Percentiles rank a stretch among this genome's conserved stretches.
These are phyloP conservation scores for Cottoperca gobio DNA, from an alignment of 2,797 vertebrate genomes.

Conservation along the genomic window DNA sequence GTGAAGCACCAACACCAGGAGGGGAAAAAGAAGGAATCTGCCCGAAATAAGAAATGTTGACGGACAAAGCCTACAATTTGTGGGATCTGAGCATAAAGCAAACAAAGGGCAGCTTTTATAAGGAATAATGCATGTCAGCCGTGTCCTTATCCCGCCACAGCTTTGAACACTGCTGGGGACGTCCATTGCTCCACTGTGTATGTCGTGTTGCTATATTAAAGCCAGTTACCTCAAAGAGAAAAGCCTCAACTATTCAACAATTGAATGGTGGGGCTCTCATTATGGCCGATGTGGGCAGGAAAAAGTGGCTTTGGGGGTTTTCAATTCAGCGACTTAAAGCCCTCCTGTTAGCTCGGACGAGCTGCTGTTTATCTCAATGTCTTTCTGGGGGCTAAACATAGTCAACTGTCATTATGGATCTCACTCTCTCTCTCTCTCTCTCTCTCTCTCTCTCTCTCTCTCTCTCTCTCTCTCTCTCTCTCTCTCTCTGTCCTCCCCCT, in stretches of 20 bases:
- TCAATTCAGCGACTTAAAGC: constrained; percentile 74
- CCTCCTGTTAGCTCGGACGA: constrained; percentile 79
- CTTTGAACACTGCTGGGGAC: constrained; percentile 83
- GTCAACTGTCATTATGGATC: constrained; percentile 84
- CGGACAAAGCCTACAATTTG: constrained; percentile 85
- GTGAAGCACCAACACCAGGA: constrained; percentile 40
- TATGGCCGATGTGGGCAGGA: constrained; percentile 83
- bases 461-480: constrained; percentile 33
- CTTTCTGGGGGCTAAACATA: constrained; percentile 84
- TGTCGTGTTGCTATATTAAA: constrained; percentile 84
- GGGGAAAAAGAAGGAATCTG: constrained; percentile 32
- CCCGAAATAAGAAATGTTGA: constrained; percentile 79
- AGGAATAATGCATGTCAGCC: constrained; percentile 85
- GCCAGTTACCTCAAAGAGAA: constrained; percentile 84
- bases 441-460: constrained; percentile 33
- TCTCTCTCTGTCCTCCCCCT: constrained; percentile 47
- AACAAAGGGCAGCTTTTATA: constrained; percentile 85
- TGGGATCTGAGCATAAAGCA: constrained; percentile 82
- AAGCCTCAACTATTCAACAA: constrained; percentile 88
- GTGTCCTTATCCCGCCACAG: constrained; percentile 72
- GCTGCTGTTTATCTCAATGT: constrained; percentile 83
- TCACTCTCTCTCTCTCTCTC: constrained; percentile 59
- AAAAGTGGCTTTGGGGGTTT: constrained; percentile 84
- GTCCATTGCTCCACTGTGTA: constrained; percentile 73
- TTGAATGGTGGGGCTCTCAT: constrained; percentile 84